These are phyloP conservation scores for Amphiura filiformis DNA, from an alignment of 35 echinoderm and acorn worm species.

Conservation along the genomic window DNA sequence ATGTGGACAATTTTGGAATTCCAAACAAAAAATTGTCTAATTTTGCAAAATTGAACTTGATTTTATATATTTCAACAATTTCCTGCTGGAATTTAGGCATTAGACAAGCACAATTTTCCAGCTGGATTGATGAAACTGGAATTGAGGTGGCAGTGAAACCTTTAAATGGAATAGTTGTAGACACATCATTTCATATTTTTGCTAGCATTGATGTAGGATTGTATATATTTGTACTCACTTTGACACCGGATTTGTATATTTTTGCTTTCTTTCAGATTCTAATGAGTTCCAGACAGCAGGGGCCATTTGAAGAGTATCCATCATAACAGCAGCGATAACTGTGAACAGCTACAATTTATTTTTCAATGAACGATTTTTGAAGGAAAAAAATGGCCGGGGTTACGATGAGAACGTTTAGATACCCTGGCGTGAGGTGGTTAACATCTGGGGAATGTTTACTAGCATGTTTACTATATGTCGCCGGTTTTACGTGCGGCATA, in stretches of 20 bases:
- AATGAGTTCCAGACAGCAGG: not conserved
- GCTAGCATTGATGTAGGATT: not conserved
- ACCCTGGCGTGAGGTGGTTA: not conserved
- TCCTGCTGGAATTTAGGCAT: too few relatives aligned
- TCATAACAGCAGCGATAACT: not conserved
- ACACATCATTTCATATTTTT: not conserved
- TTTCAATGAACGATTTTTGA: not conserved
- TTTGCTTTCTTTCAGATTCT: slow-evolving; percentile 1
- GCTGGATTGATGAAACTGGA: too few relatives aligned
- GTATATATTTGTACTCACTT: not conserved
- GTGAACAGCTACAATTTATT: not conserved
- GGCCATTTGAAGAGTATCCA: not conserved
- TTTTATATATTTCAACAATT: too few relatives aligned
- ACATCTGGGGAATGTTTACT: not conserved
- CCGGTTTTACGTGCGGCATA: not conserved
- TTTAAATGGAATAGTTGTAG: too few relatives aligned
- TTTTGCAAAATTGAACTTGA: too few relatives aligned
- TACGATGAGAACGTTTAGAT: slow-evolving; percentile 1
- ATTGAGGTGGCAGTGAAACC: too few relatives aligned
- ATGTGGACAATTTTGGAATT: too few relatives aligned
- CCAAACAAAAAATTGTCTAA: too few relatives aligned
- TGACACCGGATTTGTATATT: not conserved
- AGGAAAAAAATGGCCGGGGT: not conserved
- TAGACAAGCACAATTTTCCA: too few relatives aligned
- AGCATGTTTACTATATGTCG: not conserved